Percentiles rank a stretch among this genome's conserved stretches.
phyloP scores from a whole-genome alignment of 2,888 invertebrate genomes.

The Phania funesta region DNA sequence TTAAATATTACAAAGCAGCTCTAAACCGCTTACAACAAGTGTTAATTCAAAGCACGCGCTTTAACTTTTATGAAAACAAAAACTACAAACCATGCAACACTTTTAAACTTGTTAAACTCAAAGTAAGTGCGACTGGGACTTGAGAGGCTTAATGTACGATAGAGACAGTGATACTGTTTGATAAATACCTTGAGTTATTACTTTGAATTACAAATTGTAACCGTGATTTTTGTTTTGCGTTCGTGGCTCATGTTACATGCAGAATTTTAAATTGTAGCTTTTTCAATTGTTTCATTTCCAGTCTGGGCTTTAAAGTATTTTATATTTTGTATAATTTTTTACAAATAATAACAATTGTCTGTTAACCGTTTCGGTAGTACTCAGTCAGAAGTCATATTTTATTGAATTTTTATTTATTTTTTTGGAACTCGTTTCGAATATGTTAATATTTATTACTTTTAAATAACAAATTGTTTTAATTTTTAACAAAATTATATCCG shows the following conservation, averaged over 20 bases:
- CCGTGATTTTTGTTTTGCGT: conserved; percentile 33
- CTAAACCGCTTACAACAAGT: conserved; percentile 29
- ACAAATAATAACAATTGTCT: conserved; percentile 21
- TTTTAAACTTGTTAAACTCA: conserved; percentile 12
- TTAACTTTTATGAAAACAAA: conserved; percentile 25
- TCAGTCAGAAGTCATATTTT: not conserved
- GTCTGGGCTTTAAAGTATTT: conserved; percentile 16
- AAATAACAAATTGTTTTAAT: too few species aligned
- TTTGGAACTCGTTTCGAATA: not conserved
- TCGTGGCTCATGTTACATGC: conserved; percentile 23
- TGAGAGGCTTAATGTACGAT: not conserved
- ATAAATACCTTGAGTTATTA: not conserved
- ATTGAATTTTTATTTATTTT: not conserved
- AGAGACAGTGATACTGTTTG: not conserved
- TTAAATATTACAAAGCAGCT: conserved; percentile 29
- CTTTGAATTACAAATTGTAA: conserved; percentile 19
- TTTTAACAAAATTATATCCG: too few species aligned
- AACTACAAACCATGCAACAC: not conserved
- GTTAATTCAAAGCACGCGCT: conserved; percentile 61
- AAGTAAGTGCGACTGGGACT: not conserved
- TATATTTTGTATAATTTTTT: not conserved
- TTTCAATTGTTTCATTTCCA: not conserved
- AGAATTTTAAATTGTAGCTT: conserved; percentile 39
- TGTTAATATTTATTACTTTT: too few species aligned
- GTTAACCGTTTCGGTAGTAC: conserved; percentile 41